phyloP scores from a whole-genome alignment of 2,888 invertebrate species.

The Nomada ferruginata region DNA sequence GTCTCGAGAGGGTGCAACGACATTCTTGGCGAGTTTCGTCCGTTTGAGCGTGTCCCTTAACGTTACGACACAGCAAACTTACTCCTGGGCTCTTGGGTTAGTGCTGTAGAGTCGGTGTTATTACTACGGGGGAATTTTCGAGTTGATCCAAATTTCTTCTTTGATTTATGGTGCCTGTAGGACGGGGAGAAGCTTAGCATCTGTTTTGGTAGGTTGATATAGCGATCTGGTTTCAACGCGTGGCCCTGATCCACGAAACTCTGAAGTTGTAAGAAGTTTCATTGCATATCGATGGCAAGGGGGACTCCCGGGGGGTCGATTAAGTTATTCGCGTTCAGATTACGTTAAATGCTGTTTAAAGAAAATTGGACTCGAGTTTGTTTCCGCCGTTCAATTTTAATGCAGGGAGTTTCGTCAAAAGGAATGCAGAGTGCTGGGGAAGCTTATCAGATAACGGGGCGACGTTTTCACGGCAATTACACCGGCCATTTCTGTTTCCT shows the following conservation, averaged over 20 bases:
- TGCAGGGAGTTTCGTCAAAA: not conserved
- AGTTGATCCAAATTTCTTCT: not conserved
- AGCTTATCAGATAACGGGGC: not conserved
- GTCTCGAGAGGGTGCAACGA: not conserved
- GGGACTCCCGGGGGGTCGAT: no score
- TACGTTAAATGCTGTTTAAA: no score
- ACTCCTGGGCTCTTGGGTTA: not conserved
- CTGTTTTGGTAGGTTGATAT: not conserved
- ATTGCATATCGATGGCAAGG: not conserved
- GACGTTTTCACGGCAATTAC: conserved; percentile 5
- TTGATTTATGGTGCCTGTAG: not conserved
- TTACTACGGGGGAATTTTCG: not conserved
- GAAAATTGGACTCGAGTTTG: no score
- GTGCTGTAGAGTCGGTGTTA: not conserved
- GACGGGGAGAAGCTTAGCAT: not conserved
- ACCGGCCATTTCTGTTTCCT: not conserved
- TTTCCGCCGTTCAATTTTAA: no score
- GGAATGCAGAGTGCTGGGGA: not conserved
- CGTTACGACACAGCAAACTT: not conserved
- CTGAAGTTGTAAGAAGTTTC: not conserved
- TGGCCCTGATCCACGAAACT: not conserved
- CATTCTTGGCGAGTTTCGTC: conserved; percentile 24
- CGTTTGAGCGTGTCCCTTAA: not conserved
- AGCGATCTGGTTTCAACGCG: not conserved
- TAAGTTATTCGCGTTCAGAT: no score